Evolutionary conservation across 2,888 invertebrate species (phyloP), one percentile per base, ranked within the genome.

Genomic region (Sphinx pinastri): DNA sequence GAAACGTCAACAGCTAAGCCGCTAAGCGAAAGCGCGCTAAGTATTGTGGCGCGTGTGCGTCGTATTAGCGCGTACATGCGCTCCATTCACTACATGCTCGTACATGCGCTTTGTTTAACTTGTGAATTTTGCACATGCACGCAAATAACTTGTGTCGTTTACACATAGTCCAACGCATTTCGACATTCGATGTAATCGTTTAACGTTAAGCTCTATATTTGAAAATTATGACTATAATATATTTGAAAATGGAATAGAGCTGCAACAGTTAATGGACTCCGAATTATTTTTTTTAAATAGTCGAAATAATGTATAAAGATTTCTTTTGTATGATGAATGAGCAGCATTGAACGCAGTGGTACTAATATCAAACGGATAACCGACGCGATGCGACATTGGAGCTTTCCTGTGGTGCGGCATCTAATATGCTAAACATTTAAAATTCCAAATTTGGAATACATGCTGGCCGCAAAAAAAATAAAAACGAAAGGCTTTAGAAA

Each of bases 61-160:
- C 66, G 66, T 74, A 81, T 82, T 82, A 82, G 80, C 81, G 71
- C 57, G 16, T 58, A 79, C 77, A 75, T 70, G 75, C 71, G 73
- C 69, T 7, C 31, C 60, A 69, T 66, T 55, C 60, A 68, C 66
- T 57, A 67, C 47, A 52, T 19, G 55, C 10, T 19, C 55, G 68
- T 47, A 57, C 68, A 55, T 57, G 57, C 16, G 57, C 38, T 68
- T 68, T 68, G 68, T 57, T 68, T 47, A 19, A 68, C 45, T 47
- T 57, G 54, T 57, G 68, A 68, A 68, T 68, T 68, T 68, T 57
- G 68, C 68, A 68, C 69, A 69, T 63, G 54, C 52, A 63, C 63
- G 60, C 68, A 68, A 68, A 68, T 57, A 68, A 57, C 47, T 45
- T 55, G 57, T 55, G 68, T 63, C 63, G 63, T 63, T 63, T 63